Conservation (phyloP, 2,113 vertebrate genomes). For the Petromus typicus region DNA sequence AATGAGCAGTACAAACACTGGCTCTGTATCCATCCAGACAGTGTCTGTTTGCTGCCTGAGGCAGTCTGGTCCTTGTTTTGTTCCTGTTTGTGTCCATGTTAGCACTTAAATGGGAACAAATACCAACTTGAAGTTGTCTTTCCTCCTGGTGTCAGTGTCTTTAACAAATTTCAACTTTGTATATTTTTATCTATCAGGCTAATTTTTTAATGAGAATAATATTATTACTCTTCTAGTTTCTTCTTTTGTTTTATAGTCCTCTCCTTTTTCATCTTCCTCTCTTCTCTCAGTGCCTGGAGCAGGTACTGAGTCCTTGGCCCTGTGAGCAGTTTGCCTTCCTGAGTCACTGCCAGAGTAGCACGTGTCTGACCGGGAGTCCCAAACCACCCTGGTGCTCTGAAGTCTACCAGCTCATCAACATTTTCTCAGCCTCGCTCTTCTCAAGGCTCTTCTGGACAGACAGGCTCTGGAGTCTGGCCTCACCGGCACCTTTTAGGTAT, state of each 20-base stretch:
- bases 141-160: slow-evolving; percentile 83
- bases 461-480: slow-evolving; percentile 28
- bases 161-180: slow-evolving; percentile 86
- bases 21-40: slow-evolving; percentile 71
- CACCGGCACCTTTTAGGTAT: background rate
- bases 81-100: slow-evolving; percentile 50
- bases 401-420: slow-evolving; percentile 75
- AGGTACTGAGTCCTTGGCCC: slow-evolving; percentile 54
- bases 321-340: slow-evolving; percentile 78
- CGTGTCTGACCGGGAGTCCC: slow-evolving; percentile 23
- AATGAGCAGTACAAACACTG: slow-evolving; percentile 80
- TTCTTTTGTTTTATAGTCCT: slow-evolving; percentile 83
- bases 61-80: slow-evolving; percentile 70
- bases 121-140: slow-evolving; percentile 81
- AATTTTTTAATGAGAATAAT: slow-evolving; percentile 86
- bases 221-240: slow-evolving; percentile 82
- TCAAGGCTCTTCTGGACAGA: slow-evolving; percentile 71
- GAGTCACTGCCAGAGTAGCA: slow-evolving; percentile 54
- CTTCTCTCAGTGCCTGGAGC: slow-evolving; percentile 72
- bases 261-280: slow-evolving; percentile 59
- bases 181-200: slow-evolving; percentile 87
- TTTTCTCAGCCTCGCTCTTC: slow-evolving; percentile 76
- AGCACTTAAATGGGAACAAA: slow-evolving; percentile 82
- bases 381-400: slow-evolving; percentile 81
- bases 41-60: slow-evolving; percentile 82